phyloP scores from a whole-genome alignment of 1,140 invertebrate genomes.

The Ceratitis capitata region DNA sequence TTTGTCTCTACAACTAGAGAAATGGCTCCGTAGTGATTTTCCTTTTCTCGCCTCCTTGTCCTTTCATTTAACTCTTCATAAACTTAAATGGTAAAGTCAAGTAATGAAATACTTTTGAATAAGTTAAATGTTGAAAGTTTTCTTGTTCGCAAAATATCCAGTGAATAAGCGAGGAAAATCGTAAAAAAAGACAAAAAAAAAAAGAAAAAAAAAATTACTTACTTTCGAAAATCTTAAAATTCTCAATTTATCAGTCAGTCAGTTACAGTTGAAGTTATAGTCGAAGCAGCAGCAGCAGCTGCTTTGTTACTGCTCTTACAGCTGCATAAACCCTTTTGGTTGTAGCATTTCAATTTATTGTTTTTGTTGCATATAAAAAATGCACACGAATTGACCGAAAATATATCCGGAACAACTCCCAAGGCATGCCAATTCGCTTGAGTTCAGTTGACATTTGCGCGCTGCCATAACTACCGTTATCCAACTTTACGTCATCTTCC shows the following conservation, averaged over 20 bases:
- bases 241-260: slow-evolving; percentile 33
- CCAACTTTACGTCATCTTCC: neutral
- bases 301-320: neutral
- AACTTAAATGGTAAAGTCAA: slow-evolving; percentile 27
- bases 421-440: neutral
- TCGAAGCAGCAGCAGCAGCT: neutral
- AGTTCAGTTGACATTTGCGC: neutral
- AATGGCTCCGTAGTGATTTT: neutral
- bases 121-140: slow-evolving; percentile 36
- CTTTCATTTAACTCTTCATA: neutral
- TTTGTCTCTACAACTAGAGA: neutral
- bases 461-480: slow-evolving; percentile 13
- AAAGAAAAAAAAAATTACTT: neutral
- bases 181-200: neutral
- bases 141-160: neutral
- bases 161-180: neutral
- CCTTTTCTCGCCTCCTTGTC: neutral
- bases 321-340: neutral
- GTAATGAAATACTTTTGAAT: slow-evolving; percentile 36
- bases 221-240: slow-evolving; percentile 33
- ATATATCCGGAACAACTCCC: slow-evolving; percentile 3
- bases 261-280: slow-evolving; percentile 3
- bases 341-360: neutral
- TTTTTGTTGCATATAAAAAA: neutral
- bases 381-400: neutral